Evolutionary conservation across 2,113 vertebrate species (phyloP).

Genomic region (Hemicordylus capensis): DNA sequence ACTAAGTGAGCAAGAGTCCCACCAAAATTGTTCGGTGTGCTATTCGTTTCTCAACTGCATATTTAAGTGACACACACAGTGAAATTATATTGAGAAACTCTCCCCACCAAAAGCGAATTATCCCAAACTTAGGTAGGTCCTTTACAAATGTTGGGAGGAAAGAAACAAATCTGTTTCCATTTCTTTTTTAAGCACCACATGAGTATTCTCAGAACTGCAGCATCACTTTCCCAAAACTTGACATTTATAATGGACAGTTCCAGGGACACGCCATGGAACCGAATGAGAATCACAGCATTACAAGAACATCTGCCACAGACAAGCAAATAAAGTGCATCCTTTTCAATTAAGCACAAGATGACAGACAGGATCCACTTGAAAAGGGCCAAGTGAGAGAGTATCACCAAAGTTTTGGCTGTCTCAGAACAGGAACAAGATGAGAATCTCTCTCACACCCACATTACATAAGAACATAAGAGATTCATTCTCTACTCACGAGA

Average conservation of each 20-base stretch:
- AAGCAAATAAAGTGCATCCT: slow-evolving; percentile 29
- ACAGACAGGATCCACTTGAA: slow-evolving; percentile 16
- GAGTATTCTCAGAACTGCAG: neutral
- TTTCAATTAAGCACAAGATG: slow-evolving; percentile 34
- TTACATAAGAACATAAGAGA: slow-evolving; percentile 33
- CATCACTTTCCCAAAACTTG: slow-evolving; percentile 33
- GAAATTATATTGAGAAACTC: neutral
- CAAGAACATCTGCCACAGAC: slow-evolving; percentile 36
- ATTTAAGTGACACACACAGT: slow-evolving; percentile 29
- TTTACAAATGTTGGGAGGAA: slow-evolving; percentile 43
- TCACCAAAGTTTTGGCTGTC: neutral
- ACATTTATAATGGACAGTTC: slow-evolving; percentile 34
- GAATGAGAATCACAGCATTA: slow-evolving; percentile 44
- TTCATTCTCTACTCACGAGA: slow-evolving; percentile 60
- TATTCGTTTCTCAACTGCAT: slow-evolving; percentile 10
- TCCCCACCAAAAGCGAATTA: slow-evolving; percentile 16
- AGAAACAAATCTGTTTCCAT: neutral
- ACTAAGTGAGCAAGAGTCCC: neutral
- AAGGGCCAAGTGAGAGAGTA: slow-evolving; percentile 46
- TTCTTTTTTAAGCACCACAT: slow-evolving; percentile 33
- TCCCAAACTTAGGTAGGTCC: slow-evolving; percentile 16
- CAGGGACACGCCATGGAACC: slow-evolving; percentile 31
- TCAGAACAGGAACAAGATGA: neutral
- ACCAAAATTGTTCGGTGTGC: slow-evolving; percentile 2
- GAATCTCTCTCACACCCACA: neutral